Evolutionary conservation across 2,113 vertebrate species (phyloP).

Genomic region (Corythaeola cristata): DNA sequence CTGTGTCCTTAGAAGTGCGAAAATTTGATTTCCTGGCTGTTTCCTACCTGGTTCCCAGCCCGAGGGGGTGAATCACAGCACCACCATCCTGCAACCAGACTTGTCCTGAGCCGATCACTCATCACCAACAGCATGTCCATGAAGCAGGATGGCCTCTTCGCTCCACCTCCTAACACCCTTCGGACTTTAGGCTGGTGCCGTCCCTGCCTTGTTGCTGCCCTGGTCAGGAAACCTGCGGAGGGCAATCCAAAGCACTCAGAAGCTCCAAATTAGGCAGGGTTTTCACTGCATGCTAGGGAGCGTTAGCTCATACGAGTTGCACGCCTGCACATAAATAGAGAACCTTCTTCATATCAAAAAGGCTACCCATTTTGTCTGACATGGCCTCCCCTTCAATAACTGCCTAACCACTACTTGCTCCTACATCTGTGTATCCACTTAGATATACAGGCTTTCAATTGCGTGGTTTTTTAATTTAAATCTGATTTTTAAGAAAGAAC

Average conservation of each 20-base stretch:
- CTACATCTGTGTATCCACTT: neutral
- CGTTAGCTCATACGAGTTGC: neutral
- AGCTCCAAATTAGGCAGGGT: neutral
- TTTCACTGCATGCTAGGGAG: neutral
- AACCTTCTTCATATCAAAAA: neutral
- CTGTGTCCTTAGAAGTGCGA: neutral
- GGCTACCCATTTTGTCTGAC: neutral
- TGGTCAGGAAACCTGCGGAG: neutral
- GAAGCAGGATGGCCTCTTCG: neutral
- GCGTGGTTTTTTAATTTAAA: neutral
- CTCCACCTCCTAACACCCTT: neutral
- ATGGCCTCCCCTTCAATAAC: neutral
- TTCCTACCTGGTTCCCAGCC: neutral
- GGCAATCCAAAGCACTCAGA: neutral
- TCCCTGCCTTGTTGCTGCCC: neutral
- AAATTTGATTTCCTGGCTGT: constrained; percentile 6
- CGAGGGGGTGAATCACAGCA: neutral
- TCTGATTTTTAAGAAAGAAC: neutral
- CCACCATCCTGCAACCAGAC: neutral
- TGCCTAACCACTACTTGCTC: neutral
- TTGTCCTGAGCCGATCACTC: neutral
- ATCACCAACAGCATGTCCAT: rapidly evolving
- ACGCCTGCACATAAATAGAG: neutral
- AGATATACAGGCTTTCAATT: neutral
- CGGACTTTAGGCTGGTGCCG: neutral